Conservation (phyloP, 2,113 vertebrate genomes). For the Tamias sibiricus region DNA sequence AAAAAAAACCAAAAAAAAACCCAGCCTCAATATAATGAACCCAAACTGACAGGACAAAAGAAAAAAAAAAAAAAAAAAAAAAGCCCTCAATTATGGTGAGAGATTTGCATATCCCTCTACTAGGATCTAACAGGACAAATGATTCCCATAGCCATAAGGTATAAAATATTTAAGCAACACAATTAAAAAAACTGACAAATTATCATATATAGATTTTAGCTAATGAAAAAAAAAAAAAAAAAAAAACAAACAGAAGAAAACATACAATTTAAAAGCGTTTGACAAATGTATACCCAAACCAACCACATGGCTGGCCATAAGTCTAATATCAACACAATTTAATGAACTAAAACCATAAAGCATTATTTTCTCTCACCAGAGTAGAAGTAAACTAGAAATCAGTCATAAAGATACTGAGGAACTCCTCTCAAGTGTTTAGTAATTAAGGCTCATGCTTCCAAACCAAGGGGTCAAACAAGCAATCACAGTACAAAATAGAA, state of each 20-base stretch:
- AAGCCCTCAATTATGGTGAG: not conserved
- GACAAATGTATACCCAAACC: not conserved
- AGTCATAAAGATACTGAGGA: not conserved
- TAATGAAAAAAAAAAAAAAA: not conserved
- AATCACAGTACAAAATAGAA: not conserved
- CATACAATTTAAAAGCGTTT: not conserved
- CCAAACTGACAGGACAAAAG: not conserved
- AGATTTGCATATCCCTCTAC: not conserved
- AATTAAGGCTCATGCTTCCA: not conserved
- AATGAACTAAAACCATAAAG: not conserved
- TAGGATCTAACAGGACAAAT: not conserved
- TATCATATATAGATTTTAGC: not conserved
- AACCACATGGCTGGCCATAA: not conserved
- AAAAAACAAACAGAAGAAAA: not conserved
- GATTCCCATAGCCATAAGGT: not conserved
- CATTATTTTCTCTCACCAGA: not conserved
- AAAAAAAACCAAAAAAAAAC: not conserved
- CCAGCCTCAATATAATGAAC: not conserved
- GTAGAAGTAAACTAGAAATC: not conserved
- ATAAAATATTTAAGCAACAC: not conserved
- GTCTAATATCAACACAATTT: not conserved
- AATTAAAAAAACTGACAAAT: not conserved
- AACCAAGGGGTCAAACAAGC: not conserved
- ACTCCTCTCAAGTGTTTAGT: not conserved
- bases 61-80: not conserved